Conservation (phyloP, 2,113 vertebrate species). For the Platichthys flesus region DNA sequence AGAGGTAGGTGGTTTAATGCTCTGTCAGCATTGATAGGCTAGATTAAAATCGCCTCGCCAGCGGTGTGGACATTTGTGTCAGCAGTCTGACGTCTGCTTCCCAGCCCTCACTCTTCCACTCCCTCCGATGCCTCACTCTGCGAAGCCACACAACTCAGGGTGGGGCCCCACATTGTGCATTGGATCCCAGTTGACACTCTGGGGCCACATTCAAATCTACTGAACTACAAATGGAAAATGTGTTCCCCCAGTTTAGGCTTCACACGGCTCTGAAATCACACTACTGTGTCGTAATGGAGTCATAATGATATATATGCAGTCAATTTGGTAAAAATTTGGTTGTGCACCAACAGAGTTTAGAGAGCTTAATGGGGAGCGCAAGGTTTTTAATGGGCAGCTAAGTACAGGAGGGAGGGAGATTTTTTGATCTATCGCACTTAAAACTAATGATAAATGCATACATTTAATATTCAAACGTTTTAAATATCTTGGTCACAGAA, state of each 20-base stretch:
- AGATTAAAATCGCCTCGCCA: conserved; percentile 71
- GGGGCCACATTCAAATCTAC: conserved; percentile 65
- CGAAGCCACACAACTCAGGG: conserved; percentile 39
- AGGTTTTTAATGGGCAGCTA: neutral
- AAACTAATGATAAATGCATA: too few species aligned
- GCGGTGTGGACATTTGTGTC: conserved; percentile 65
- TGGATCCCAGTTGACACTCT: conserved; percentile 42
- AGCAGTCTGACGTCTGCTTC: conserved; percentile 64
- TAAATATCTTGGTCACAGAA: too few species aligned
- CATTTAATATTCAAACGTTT: too few species aligned
- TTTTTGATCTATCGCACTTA: neutral
- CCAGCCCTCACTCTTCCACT: conserved; percentile 26
- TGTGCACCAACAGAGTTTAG: neutral
- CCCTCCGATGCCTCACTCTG: conserved; percentile 42
- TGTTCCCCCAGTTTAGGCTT: conserved; percentile 3
- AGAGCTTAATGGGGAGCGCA: neutral
- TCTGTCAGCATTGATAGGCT: conserved; percentile 68
- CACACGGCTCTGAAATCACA: conserved; percentile 10
- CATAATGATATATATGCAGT: conserved; percentile 12
- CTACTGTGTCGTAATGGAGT: neutral
- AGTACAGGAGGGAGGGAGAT: neutral
- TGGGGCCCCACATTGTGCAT: conserved; percentile 45
- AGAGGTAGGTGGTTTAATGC: conserved; percentile 39
- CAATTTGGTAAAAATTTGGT: neutral
- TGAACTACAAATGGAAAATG: conserved; percentile 48